Percentiles rank a stretch among this genome's conserved stretches.
Evolutionary conservation across 1,140 invertebrate species (phyloP).

Genomic region (Sinella curviseta): DNA sequence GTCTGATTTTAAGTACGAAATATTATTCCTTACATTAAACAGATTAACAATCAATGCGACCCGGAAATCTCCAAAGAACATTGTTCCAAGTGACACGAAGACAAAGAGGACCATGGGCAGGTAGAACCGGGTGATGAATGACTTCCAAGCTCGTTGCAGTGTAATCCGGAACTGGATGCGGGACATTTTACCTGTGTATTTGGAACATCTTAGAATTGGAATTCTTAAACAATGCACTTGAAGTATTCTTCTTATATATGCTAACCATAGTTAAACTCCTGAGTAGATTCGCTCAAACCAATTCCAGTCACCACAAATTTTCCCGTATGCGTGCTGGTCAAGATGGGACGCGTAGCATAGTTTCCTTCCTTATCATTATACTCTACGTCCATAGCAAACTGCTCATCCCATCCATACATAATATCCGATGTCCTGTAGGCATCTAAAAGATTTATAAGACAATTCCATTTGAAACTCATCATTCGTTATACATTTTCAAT

Average conservation of each 20-base stretch:
- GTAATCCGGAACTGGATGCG: not conserved
- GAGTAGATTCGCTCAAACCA: not conserved
- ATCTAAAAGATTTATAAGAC: not conserved
- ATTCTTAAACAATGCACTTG: no score
- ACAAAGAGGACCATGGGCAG: constrained; percentile 18
- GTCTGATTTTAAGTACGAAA: not conserved
- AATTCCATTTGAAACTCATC: no score
- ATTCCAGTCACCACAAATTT: not conserved
- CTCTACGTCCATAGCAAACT: not conserved
- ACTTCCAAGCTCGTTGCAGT: constrained; percentile 30
- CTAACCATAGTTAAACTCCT: not conserved
- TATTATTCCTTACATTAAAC: constrained; percentile 25
- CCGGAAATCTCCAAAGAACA: constrained; percentile 3
- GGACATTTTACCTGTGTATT: constrained; percentile 27
- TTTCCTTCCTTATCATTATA: not conserved
- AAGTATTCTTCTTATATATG: not conserved
- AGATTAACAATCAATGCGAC: constrained; percentile 20
- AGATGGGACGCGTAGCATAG: not conserved
- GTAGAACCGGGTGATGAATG: constrained; percentile 17
- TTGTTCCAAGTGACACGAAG: constrained; percentile 7
- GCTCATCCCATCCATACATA: not conserved
- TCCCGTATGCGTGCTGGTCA: not conserved
- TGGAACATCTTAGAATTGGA: no score
- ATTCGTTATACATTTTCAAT: no score
- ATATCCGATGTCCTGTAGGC: not conserved